phyloP scores from a whole-genome alignment of 2,113 vertebrate species.

The Balaeniceps rex region DNA sequence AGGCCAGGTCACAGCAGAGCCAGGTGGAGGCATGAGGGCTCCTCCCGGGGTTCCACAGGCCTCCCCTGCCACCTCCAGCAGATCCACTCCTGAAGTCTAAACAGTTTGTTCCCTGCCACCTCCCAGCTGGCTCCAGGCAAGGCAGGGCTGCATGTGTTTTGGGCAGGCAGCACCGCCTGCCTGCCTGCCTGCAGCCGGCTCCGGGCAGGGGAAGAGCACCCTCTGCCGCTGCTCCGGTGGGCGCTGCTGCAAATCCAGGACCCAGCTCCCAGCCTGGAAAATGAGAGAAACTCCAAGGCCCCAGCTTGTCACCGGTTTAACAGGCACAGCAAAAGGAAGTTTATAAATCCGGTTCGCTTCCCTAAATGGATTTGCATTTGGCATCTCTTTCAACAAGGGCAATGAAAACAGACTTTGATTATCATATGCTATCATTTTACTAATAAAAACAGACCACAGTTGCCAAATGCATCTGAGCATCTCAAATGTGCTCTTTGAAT shows the following conservation, averaged over 20 bases:
- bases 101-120: not conserved
- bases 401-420: constrained; percentile 19
- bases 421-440: constrained; percentile 21
- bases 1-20: rapidly evolving
- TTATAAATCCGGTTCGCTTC: not conserved
- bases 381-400: not conserved
- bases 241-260: not conserved
- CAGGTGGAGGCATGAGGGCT: not conserved
- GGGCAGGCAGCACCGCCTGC: not conserved
- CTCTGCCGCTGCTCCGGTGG: not conserved
- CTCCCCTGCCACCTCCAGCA: not conserved
- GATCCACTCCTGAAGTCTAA: not conserved
- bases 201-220: not conserved
- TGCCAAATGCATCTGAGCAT: constrained; percentile 10
- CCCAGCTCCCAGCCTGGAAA: not conserved
- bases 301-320: not conserved
- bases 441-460: not conserved
- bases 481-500: not conserved
- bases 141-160: not conserved
- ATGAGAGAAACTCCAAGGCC: not conserved
- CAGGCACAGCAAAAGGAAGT: not conserved
- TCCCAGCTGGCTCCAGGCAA: not conserved
- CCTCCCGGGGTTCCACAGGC: not conserved
- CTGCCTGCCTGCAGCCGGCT: not conserved
- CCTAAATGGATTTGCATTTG: constrained; percentile 26